Conservation (phyloP, 2,797 vertebrate species). For the Sebastes aleutianus region DNA sequence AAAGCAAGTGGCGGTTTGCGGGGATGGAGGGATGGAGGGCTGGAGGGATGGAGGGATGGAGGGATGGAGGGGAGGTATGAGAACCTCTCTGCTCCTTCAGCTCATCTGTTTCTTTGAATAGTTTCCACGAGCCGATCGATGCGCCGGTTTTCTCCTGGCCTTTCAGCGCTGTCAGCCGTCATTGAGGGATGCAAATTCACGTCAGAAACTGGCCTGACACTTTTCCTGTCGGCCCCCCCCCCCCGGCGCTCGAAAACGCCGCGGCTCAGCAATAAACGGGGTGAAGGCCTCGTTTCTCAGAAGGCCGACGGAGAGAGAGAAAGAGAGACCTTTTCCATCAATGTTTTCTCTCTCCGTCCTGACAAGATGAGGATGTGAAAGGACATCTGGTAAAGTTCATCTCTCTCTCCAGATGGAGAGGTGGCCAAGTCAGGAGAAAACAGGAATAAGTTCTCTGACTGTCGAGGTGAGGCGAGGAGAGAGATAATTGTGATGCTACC, state of each 20-base stretch:
- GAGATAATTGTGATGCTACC: not conserved
- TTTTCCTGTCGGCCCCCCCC: slow-evolving; percentile 77
- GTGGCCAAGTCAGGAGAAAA: slow-evolving; percentile 1
- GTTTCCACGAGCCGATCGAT: slow-evolving; percentile 94
- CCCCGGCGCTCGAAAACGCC: slow-evolving; percentile 56
- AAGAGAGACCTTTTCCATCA: slow-evolving; percentile 75
- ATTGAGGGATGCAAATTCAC: slow-evolving; percentile 93
- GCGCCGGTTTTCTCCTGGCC: slow-evolving; percentile 94
- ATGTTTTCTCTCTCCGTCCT: slow-evolving; percentile 63
- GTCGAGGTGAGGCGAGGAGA: not conserved
- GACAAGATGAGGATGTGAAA: slow-evolving; percentile 63
- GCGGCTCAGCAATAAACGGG: slow-evolving; percentile 83
- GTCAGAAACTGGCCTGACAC: slow-evolving; percentile 96
- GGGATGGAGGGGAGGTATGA: slow-evolving; percentile 36
- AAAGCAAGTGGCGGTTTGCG: slow-evolving; percentile 74
- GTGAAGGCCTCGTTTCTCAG: slow-evolving; percentile 65
- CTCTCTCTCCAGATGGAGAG: slow-evolving; percentile 10
- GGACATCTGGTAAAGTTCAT: slow-evolving; percentile 65
- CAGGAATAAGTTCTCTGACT: slow-evolving; percentile 6
- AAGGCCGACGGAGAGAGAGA: slow-evolving; percentile 31
- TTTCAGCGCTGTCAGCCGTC: slow-evolving; percentile 94
- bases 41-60: not conserved
- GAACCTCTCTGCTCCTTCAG: slow-evolving; percentile 81
- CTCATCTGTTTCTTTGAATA: slow-evolving; percentile 96
- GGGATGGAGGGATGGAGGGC: too few relatives aligned